Evolutionary conservation across 2,113 vertebrate genomes (phyloP), one percentile per base, ranked within the genome.

Genomic region (Ibidorhyncha struthersii): DNA sequence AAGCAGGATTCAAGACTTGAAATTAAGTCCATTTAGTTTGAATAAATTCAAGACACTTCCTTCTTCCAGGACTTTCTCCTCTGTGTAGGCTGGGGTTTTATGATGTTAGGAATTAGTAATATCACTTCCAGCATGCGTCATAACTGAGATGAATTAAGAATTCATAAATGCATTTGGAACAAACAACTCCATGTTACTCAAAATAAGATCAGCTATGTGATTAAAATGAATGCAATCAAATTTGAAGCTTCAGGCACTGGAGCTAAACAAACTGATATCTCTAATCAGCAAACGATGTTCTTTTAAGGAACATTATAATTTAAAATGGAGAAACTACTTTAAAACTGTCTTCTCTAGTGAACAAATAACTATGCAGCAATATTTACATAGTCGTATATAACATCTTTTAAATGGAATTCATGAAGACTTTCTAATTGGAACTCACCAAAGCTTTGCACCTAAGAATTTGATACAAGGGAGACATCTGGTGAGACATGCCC

Each of bases 161-260:
- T 92, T 94, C 84, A 78, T 86, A 92, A 95, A 89, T 82, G 78
- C 85, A 73, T 94, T 96, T 61, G 93, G 92, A 97, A 89, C 41
- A 89, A 96, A 96, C 94, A 96, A 25, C 34, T 93, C 63, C 34
- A 10, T 77, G 78, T 86, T 96, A 87, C 53, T 96, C 96, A 97
- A 98, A 94, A 96, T 93, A 96, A 96, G 85, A 43, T 14, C 91
- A 96, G 88, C 94, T 97, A 78, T 40, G 63, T 95, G 96, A 96
- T 96, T 96, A 93, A 97, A 98, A 97, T 81, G 79, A 93, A 95
- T 59, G 87, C 91, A 97, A 84, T 97, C 93, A 96, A 86, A 76
- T 78, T 87, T 67, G 91, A 70, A 94, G 65, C 89, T 76, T 89
- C 58, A 88, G 80, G 63, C 95, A 18, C 79, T 80, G 87, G 89